Percentiles rank a stretch among this genome's conserved stretches.
Evolutionary conservation across 2,797 vertebrate genomes (phyloP).

Genomic region (Argentina silus): DNA sequence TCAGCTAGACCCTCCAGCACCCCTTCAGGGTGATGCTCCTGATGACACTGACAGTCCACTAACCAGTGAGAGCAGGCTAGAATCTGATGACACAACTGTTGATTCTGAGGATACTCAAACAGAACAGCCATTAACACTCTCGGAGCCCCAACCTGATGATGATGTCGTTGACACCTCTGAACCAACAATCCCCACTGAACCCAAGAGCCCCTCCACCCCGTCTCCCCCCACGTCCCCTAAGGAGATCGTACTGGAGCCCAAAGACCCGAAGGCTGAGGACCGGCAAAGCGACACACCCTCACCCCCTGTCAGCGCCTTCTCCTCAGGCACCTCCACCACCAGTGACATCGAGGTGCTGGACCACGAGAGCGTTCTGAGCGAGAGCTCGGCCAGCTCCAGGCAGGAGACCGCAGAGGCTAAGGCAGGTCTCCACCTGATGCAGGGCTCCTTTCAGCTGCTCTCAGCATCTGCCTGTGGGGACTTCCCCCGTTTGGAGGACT

Average conservation of each 20-base stretch:
- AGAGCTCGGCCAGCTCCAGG: constrained; percentile 95
- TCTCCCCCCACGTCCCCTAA: constrained; percentile 73
- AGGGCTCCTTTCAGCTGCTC: constrained; percentile 96
- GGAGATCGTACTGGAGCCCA: constrained; percentile 81
- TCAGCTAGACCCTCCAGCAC: constrained; percentile 58
- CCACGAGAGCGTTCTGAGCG: constrained; percentile 97
- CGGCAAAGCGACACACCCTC: constrained; percentile 96
- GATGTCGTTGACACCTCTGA: constrained; percentile 44
- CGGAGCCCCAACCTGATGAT: constrained; percentile 36
- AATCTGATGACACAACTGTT: constrained; percentile 36
- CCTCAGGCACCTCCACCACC: constrained; percentile 97
- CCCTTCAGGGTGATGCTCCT: constrained; percentile 39
- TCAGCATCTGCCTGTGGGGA: constrained; percentile 91
- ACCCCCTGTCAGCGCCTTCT: constrained; percentile 94
- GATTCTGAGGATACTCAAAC: constrained; percentile 43
- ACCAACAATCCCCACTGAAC: constrained; percentile 39
- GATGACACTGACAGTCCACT: constrained; percentile 41
- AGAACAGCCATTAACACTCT: constrained; percentile 37
- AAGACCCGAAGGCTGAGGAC: constrained; percentile 87
- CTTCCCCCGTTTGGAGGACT: constrained; percentile 91
- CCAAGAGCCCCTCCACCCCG: constrained; percentile 57
- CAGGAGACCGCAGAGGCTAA: constrained; percentile 92
- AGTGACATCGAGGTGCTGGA: constrained; percentile 98
- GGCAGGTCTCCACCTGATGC: constrained; percentile 92
- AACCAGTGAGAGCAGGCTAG: constrained; percentile 14